Conservation (phyloP, 2,888 invertebrate genomes). For the Keiferia lycopersicella region DNA sequence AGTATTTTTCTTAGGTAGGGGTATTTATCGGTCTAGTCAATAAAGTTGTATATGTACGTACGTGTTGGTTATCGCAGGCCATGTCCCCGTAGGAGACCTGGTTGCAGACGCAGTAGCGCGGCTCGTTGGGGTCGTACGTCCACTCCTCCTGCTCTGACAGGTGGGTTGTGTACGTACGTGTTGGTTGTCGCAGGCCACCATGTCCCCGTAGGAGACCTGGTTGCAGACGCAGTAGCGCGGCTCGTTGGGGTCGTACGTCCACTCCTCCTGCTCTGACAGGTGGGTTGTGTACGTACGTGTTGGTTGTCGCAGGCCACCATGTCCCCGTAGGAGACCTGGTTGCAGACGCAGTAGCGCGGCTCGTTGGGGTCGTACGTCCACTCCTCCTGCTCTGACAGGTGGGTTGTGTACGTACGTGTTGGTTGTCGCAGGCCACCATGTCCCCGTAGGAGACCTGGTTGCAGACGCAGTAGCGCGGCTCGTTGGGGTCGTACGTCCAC, state of each 20-base stretch:
- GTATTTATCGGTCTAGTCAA: no score
- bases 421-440: conserved; percentile 99
- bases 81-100: conserved; percentile 99
- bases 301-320: conserved; percentile 99
- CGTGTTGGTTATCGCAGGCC: conserved; percentile 99
- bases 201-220: conserved; percentile 98
- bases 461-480: conserved; percentile 96
- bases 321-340: conserved; percentile 98
- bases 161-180: conserved; percentile 89
- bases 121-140: conserved; percentile 98
- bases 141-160: conserved; percentile 94
- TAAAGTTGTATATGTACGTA: no score
- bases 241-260: conserved; percentile 98
- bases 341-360: conserved; percentile 96
- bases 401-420: conserved; percentile 86
- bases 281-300: conserved; percentile 88
- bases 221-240: conserved; percentile 97
- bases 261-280: no score
- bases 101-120: conserved; percentile 96
- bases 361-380: conserved; percentile 90
- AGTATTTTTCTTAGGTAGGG: no score
- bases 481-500: conserved; percentile 97
- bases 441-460: conserved; percentile 98
- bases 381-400: no score
- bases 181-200: conserved; percentile 99